Evolutionary conservation across 2,888 invertebrate species (phyloP).

Genomic region (Sphaerolaimus hirsutus): DNA sequence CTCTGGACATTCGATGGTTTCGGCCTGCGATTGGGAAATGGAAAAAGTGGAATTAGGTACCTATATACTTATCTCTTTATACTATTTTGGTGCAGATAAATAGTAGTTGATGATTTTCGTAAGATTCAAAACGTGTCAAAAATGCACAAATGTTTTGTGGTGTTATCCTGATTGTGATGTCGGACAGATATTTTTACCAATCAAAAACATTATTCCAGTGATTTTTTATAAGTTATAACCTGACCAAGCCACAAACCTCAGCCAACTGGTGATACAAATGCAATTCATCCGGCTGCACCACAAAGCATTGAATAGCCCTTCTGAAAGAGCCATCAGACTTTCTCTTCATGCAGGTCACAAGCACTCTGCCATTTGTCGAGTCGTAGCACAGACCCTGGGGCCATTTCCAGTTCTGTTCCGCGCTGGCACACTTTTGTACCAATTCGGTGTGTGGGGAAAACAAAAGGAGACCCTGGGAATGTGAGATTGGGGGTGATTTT

Average conservation of each 20-base stretch:
- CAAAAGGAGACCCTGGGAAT: constrained; percentile 6
- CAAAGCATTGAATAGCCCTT: background rate
- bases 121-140: too few relatives aligned
- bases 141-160: too few relatives aligned
- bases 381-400: constrained; percentile 8
- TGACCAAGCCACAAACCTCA: too few relatives aligned
- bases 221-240: too few relatives aligned
- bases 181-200: too few relatives aligned
- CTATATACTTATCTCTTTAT: background rate
- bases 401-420: constrained; percentile 6
- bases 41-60: background rate
- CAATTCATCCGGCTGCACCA: background rate
- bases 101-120: too few relatives aligned
- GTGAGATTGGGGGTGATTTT: too few relatives aligned
- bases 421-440: background rate
- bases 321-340: background rate
- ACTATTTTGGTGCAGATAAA: too few relatives aligned
- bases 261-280: background rate
- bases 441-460: constrained; percentile 6
- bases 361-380: background rate
- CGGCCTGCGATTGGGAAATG: background rate
- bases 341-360: constrained; percentile 1
- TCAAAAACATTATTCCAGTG: too few relatives aligned
- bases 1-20: constrained; percentile 1
- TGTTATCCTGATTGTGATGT: too few relatives aligned